phyloP scores from a whole-genome alignment of 2,888 invertebrate genomes.

The Drosophila austrosaltans region DNA sequence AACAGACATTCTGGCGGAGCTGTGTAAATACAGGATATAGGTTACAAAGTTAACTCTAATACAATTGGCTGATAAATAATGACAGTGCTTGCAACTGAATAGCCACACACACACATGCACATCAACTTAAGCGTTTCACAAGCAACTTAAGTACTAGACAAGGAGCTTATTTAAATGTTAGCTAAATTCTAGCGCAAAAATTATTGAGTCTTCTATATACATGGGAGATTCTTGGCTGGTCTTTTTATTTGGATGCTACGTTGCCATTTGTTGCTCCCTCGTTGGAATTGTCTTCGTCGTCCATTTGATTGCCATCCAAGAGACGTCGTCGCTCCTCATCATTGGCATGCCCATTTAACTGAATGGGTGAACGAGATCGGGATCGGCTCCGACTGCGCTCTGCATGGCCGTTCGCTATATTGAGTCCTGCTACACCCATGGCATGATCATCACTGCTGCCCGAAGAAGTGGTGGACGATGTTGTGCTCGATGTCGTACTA shows the following conservation, averaged over 20 bases:
- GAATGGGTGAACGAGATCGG: constrained; percentile 40
- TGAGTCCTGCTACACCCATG: constrained; percentile 63
- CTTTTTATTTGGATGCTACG: constrained; percentile 42
- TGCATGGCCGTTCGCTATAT: constrained; percentile 63
- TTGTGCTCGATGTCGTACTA: constrained; percentile 84
- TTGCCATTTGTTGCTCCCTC: constrained; percentile 49
- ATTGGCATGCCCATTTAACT: constrained; percentile 59
- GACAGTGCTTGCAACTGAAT: constrained; percentile 7
- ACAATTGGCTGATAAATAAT: constrained; percentile 9
- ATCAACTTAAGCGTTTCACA: constrained; percentile 15
- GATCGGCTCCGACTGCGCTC: constrained; percentile 33
- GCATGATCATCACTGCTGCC: constrained; percentile 63
- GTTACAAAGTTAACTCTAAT: constrained; percentile 1
- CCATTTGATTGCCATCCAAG: constrained; percentile 61
- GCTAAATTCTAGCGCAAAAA: constrained; percentile 33
- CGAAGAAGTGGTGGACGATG: constrained; percentile 80
- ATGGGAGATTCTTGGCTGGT: constrained; percentile 6
- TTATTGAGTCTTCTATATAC: constrained; percentile 53
- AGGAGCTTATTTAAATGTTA: constrained; percentile 10
- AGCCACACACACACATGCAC: constrained; percentile 2
- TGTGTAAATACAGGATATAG: not conserved
- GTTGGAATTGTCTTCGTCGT: constrained; percentile 67
- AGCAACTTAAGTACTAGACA: constrained; percentile 38
- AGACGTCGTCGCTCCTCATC: constrained; percentile 59
- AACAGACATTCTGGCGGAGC: not conserved